These are phyloP conservation scores for Acleris sparsana DNA, from an alignment of 2,888 invertebrate genomes.

Conservation along the genomic window DNA sequence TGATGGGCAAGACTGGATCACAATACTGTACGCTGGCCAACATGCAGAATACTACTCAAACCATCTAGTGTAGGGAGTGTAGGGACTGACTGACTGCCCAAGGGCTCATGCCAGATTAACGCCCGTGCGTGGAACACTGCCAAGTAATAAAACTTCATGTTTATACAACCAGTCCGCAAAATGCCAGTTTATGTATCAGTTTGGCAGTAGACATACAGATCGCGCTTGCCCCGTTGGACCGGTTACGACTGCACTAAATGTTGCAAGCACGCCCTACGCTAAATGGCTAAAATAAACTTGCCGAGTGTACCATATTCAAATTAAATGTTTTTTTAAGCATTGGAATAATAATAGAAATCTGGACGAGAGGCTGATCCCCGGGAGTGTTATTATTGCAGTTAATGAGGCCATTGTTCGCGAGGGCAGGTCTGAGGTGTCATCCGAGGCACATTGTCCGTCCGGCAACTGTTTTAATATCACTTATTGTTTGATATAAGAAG, in stretches of 20 bases:
- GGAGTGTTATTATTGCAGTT: slow-evolving; percentile 70
- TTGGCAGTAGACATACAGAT: slow-evolving; percentile 50
- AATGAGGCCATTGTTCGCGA: slow-evolving; percentile 71
- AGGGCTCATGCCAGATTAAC: slow-evolving; percentile 71
- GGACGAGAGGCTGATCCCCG: slow-evolving; percentile 46
- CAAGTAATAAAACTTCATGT: slow-evolving; percentile 82
- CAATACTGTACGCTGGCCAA: slow-evolving; percentile 22
- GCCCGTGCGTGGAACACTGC: slow-evolving; percentile 79
- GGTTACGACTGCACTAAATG: slow-evolving; percentile 53
- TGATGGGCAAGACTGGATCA: slow-evolving; percentile 40
- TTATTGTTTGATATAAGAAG: slow-evolving; percentile 49
- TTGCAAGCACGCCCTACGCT: slow-evolving; percentile 41
- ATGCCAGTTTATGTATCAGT: slow-evolving; percentile 66
- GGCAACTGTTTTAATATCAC: slow-evolving; percentile 64
- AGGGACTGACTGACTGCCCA: slow-evolving; percentile 66
- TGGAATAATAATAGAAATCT: slow-evolving; percentile 48
- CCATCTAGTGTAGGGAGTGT: slow-evolving; percentile 70
- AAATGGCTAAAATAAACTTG: slow-evolving; percentile 49
- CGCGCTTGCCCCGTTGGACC: slow-evolving; percentile 51
- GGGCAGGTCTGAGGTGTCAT: slow-evolving; percentile 63
- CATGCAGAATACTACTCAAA: slow-evolving; percentile 46
- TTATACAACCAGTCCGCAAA: slow-evolving; percentile 73
- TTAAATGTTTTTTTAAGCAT: slow-evolving; percentile 57
- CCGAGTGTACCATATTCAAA: slow-evolving; percentile 51
- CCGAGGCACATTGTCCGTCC: slow-evolving; percentile 65